Conservation (phyloP, 1,140 invertebrate species). For the Danaus melanippus region DNA sequence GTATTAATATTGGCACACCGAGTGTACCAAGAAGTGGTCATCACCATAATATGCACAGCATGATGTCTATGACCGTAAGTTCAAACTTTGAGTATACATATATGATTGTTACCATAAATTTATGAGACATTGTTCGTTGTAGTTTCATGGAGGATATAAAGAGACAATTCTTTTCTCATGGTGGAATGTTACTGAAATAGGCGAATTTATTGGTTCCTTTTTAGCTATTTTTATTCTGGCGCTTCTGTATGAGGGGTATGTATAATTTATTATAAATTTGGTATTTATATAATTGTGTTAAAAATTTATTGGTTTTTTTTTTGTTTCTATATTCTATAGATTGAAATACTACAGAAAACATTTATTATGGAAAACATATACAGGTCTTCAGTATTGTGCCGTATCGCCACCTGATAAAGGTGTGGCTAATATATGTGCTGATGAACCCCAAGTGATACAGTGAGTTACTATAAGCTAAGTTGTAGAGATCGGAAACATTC, state of each 20-base stretch:
- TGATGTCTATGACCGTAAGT: constrained; percentile 32
- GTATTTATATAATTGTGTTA: no score
- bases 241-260: constrained; percentile 88
- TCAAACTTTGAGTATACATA: neutral
- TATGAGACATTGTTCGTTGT: constrained; percentile 59
- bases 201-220: constrained; percentile 86
- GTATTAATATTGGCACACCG: neutral
- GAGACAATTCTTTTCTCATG: constrained; percentile 86
- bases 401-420: constrained; percentile 78
- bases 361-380: constrained; percentile 87
- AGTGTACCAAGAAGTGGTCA: constrained; percentile 10
- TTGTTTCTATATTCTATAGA: constrained; percentile 41
- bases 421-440: constrained; percentile 76
- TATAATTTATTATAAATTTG: no score
- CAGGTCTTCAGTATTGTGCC: constrained; percentile 71
- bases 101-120: constrained; percentile 10
- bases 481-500: no score
- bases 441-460: constrained; percentile 81
- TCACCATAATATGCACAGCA: constrained; percentile 18
- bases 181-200: constrained; percentile 82
- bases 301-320: no score
- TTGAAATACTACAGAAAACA: constrained; percentile 92
- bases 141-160: constrained; percentile 85
- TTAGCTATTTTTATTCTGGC: constrained; percentile 90
- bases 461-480: constrained; percentile 35